Evolutionary conservation across 1,140 invertebrate genomes (phyloP).

Genomic region (Trichoplusia ni): DNA sequence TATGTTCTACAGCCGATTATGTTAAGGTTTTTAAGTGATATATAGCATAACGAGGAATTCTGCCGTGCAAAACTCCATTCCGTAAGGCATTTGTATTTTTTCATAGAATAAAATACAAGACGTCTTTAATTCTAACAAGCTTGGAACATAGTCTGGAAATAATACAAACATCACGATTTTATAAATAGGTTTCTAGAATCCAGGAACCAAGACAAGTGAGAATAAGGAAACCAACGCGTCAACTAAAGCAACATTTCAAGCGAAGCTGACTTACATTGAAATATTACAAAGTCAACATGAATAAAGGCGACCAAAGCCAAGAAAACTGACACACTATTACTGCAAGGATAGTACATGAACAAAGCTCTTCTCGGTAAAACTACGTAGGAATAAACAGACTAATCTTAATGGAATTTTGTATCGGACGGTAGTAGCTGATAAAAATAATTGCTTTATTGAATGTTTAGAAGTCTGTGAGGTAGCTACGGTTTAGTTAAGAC

Average conservation of each 20-base stretch:
- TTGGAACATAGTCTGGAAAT: no score
- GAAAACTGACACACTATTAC: slow-evolving; percentile 12
- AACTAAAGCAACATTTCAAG: not conserved
- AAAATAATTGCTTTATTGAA: slow-evolving; percentile 20
- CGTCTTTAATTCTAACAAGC: no score
- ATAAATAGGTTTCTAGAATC: no score
- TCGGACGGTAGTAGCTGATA: slow-evolving; percentile 1
- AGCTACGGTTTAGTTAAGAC: not conserved
- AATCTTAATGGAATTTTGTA: slow-evolving; percentile 13
- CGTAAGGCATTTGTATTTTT: no score
- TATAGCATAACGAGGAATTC: no score
- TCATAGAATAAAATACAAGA: no score
- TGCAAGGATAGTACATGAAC: slow-evolving; percentile 11
- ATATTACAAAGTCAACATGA: slow-evolving; percentile 12
- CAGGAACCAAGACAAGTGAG: no score
- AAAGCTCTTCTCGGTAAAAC: slow-evolving; percentile 10
- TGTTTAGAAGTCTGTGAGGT: not conserved
- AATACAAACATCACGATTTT: no score
- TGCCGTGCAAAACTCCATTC: no score
- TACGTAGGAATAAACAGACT: slow-evolving; percentile 1
- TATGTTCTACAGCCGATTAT: not conserved
- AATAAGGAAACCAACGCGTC: slow-evolving; percentile 21
- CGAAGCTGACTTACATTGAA: not conserved
- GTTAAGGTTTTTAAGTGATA: not conserved
- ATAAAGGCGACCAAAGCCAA: not conserved